A percentile compares a stretch with the other conserved stretches of the same genome.
Conservation (phyloP, 2,797 vertebrate genomes). For the Trematocara caparti region DNA sequence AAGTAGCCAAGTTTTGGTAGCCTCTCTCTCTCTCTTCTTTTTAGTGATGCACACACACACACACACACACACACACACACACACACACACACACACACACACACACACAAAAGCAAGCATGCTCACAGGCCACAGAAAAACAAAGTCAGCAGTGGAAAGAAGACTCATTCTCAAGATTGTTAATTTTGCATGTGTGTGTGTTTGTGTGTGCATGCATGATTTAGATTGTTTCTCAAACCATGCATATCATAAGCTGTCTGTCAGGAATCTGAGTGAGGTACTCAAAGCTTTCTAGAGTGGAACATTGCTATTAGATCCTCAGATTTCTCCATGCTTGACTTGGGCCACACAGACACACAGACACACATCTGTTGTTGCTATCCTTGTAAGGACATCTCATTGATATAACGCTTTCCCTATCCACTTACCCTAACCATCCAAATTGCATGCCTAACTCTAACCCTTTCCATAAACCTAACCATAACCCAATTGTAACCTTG, state of each 20-base stretch:
- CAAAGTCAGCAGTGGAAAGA: background rate
- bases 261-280: conserved; percentile 24
- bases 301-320: conserved; percentile 56
- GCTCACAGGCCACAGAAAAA: background rate
- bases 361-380: background rate
- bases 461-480: background rate
- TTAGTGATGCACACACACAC: no score
- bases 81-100: background rate
- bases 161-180: background rate
- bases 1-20: no score
- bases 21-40: no score
- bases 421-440: background rate
- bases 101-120: conserved; percentile 2
- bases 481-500: background rate
- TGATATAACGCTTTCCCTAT: background rate
- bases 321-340: conserved; percentile 29
- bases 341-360: background rate
- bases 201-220: background rate
- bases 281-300: conserved; percentile 51
- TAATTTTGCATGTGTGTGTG: background rate
- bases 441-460: background rate
- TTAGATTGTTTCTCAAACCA: background rate
- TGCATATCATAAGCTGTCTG: background rate
- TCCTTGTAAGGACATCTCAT: background rate
- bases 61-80: no score